phyloP scores from a whole-genome alignment of 2,113 vertebrate species.

The Leucopsar rothschildi region DNA sequence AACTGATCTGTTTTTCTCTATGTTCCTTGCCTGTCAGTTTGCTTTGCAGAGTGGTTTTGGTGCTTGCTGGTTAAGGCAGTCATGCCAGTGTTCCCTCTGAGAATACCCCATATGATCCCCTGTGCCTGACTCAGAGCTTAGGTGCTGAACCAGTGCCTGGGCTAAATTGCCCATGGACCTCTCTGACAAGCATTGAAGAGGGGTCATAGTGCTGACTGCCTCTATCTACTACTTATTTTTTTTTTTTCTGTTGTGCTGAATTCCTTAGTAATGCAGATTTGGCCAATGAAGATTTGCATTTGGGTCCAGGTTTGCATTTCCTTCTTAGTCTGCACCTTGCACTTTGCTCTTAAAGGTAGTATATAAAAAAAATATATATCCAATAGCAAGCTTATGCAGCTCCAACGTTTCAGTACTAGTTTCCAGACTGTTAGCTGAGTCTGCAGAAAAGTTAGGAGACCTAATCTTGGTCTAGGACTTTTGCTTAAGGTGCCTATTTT shows the following conservation, averaged over 20 bases:
- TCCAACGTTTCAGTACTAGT: neutral
- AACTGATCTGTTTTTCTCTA: neutral
- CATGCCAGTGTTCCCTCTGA: fast-evolving
- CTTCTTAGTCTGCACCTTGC: neutral
- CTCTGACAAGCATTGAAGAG: neutral
- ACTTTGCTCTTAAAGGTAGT: fast-evolving
- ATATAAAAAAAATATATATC: neutral
- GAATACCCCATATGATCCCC: fast-evolving
- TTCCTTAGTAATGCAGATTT: neutral
- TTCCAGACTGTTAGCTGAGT: neutral
- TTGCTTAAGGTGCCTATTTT: neutral
- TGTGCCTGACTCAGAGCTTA: neutral
- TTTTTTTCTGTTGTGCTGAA: neutral
- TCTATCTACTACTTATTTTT: neutral
- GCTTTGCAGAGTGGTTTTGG: neutral
- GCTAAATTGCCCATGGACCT: neutral
- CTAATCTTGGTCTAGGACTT: neutral
- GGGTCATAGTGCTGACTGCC: neutral
- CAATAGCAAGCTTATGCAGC: neutral
- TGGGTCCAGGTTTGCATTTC: neutral
- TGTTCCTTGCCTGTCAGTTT: neutral
- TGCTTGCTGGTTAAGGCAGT: neutral
- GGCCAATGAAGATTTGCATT: neutral
- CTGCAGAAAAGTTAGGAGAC: neutral
- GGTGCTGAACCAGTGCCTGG: neutral